Base-by-base conservation (phyloP, 2,888 invertebrate species). In the Parapristionchus giblindavisi region DNA sequence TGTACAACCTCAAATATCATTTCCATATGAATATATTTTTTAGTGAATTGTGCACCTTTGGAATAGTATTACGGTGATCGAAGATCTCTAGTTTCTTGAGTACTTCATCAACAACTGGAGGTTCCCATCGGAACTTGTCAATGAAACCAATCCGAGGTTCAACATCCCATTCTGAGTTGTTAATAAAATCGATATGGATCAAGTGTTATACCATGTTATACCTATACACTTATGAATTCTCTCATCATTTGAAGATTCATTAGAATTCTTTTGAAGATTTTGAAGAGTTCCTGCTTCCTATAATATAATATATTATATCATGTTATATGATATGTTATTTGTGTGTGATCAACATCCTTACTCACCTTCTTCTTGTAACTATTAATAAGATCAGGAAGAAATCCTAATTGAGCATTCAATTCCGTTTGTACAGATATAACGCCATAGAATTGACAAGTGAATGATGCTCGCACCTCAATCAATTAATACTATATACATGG, bases 41-140 rank as follows among this genome's bases (percentile, higher is more conserved):
- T 24, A 8, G 17, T 14, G 43, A 8, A 8, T 17, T 43, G 8
- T 14, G 2, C 21, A 71, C 71, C 58, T 71, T 71, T n/a, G 71
- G 71, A 56, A 71, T 58, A 17, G 71, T 71, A 17, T 40, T 56
- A 21, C 58, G 56, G 43, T 71, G 58, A n/a, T 71, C 71, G 29
- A 71, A 71, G 38, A 85, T 85, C 80, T 86, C 83, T 17, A 99
- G 91, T 90, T 97, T 96, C 90, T 97, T 96, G 70, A 99, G 91
- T 87, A 99, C 96, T 89, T 96, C 97, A 91, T 99, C 98, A 78
- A 98, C 95, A 71, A 97, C 97, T 88, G 97, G 97, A 0, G 98
- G 97, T 89, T 98, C 97, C 86, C 98, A 87, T 68, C 84, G 82
- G 71, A 82, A 80, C 8, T 84, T 79, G 73, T 86, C 87, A 71